These are phyloP conservation scores for Idaea straminata DNA, from an alignment of 2,888 invertebrate genomes.

Conservation along the genomic window DNA sequence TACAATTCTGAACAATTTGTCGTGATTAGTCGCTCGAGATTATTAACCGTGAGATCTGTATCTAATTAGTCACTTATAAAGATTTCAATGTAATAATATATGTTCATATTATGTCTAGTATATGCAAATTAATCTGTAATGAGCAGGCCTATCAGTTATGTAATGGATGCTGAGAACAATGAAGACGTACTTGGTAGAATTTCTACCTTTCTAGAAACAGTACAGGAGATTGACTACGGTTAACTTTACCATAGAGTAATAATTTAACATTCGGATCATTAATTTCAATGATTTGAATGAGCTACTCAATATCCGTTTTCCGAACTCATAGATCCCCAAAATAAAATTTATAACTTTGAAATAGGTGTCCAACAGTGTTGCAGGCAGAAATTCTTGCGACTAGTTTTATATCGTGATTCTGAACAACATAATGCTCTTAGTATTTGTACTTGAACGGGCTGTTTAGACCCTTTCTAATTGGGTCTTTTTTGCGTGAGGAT, in stretches of 20 bases:
- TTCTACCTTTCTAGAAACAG: slow-evolving; percentile 19
- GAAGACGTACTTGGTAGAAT: slow-evolving; percentile 25
- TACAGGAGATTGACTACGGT: neutral
- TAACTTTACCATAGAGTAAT: neutral
- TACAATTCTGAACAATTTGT: slow-evolving; percentile 19
- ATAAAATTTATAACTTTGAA: too few species aligned
- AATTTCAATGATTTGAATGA: slow-evolving; percentile 15
- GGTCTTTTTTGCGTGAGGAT: too few species aligned
- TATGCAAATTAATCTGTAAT: slow-evolving; percentile 16
- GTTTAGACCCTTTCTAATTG: too few species aligned
- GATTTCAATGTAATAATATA: slow-evolving; percentile 9
- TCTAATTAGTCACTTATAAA: slow-evolving; percentile 26
- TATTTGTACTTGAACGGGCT: too few species aligned
- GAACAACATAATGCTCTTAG: too few species aligned
- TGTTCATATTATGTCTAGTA: slow-evolving; percentile 8
- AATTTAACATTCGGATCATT: slow-evolving; percentile 8
- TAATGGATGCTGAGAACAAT: slow-evolving; percentile 29
- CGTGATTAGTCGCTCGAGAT: slow-evolving; percentile 20
- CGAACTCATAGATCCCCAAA: too few species aligned
- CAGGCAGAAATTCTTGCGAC: too few species aligned
- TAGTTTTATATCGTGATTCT: too few species aligned
- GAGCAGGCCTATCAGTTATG: slow-evolving; percentile 6
- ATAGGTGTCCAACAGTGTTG: too few species aligned
- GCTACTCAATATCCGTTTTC: too few species aligned
- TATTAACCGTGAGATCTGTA: slow-evolving; percentile 22